A percentile compares a stretch with the other conserved stretches of the same genome.
Evolutionary conservation across 2,888 invertebrate species (phyloP).

Genomic region (Hyposoter dolosus): DNA sequence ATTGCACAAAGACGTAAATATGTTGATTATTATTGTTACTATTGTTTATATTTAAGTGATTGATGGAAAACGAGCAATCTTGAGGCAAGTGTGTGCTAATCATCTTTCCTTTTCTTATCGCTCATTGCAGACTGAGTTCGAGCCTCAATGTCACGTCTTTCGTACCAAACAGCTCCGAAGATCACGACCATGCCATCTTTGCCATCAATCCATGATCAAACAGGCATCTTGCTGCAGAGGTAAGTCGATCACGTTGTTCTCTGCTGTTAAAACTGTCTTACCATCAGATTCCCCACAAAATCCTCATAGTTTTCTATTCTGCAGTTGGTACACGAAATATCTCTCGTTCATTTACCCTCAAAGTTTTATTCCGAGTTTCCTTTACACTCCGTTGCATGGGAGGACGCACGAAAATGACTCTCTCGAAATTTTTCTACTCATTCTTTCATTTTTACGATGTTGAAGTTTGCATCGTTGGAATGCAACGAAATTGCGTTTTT

Average conservation of each 20-base stretch:
- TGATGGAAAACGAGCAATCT: neutral
- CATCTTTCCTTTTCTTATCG: conserved; percentile 65
- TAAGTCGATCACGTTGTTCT: conserved; percentile 83
- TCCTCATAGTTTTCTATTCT: too few species aligned
- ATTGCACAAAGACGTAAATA: conserved; percentile 5
- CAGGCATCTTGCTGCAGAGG: conserved; percentile 92
- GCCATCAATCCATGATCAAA: conserved; percentile 91
- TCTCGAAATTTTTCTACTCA: neutral
- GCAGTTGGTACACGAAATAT: conserved; percentile 53
- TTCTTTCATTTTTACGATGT: neutral
- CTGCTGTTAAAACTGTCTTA: conserved; percentile 19
- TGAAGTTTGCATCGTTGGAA: too few species aligned
- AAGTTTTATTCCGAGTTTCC: conserved; percentile 24
- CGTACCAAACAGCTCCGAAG: conserved; percentile 91
- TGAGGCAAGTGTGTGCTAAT: conserved; percentile 28
- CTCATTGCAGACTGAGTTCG: conserved; percentile 89
- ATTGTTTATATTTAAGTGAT: neutral
- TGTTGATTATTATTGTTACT: neutral
- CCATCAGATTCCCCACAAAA: conserved; percentile 16
- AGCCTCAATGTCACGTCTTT: conserved; percentile 90
- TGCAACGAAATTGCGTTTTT: too few species aligned
- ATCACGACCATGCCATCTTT: conserved; percentile 91
- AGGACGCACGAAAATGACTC: neutral
- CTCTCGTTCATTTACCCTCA: conserved; percentile 25
- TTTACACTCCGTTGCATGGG: conserved; percentile 2